These are phyloP conservation scores for Aspidiotus rigidus DNA, from an alignment of 2,888 invertebrate species.

Conservation along the genomic window DNA sequence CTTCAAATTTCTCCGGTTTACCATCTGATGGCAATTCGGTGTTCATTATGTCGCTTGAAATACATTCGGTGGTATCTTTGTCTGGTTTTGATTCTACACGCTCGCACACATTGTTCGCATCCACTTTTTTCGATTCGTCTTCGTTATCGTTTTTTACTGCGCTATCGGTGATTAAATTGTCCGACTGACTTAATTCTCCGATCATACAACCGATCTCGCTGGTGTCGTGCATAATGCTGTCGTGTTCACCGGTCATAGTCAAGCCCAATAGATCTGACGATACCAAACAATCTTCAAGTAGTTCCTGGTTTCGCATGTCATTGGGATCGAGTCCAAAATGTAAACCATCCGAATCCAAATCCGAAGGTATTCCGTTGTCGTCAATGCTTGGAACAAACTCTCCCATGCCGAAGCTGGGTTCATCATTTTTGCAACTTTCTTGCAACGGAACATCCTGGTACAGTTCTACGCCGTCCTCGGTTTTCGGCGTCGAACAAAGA, in stretches of 20 bases:
- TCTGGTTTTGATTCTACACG: background rate
- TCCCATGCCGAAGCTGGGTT: slow-evolving; percentile 9
- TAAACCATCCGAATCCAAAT: slow-evolving; percentile 30
- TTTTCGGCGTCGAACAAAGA: slow-evolving; percentile 29
- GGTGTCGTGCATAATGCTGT: slow-evolving; percentile 26
- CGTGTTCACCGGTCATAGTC: slow-evolving; percentile 37
- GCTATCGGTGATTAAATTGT: background rate
- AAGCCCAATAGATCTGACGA: slow-evolving; percentile 38
- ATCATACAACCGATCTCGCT: slow-evolving; percentile 5
- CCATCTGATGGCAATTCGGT: background rate
- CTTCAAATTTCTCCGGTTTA: background rate
- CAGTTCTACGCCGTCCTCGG: slow-evolving; percentile 30
- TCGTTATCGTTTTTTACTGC: slow-evolving; percentile 1
- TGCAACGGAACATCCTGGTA: slow-evolving; percentile 40
- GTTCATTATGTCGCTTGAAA: background rate
- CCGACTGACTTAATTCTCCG: background rate
- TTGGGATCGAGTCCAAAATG: slow-evolving; percentile 17
- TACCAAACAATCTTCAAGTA: slow-evolving; percentile 38
- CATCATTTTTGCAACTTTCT: slow-evolving; percentile 38
- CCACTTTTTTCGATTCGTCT: background rate
- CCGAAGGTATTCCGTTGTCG: slow-evolving; percentile 38
- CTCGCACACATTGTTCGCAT: background rate
- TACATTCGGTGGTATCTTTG: background rate
- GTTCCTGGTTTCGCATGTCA: slow-evolving; percentile 32
- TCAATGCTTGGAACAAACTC: slow-evolving; percentile 36